Percentiles rank a stretch among this genome's conserved stretches.
These are phyloP conservation scores for Amphimallon solstitiale DNA, from an alignment of 2,888 invertebrate genomes.

Conservation along the genomic window DNA sequence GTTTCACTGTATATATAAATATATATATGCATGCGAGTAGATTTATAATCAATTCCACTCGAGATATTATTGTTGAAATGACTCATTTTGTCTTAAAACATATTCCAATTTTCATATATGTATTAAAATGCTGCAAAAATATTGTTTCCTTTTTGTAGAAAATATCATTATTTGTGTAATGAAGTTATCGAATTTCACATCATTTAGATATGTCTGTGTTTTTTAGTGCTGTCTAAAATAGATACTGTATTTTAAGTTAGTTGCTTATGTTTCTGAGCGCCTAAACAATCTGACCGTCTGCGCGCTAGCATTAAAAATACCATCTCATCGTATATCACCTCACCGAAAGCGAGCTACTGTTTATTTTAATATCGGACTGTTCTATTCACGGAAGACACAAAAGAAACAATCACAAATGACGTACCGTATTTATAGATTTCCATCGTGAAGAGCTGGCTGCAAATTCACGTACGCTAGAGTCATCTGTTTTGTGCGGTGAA, in stretches of 20 bases:
- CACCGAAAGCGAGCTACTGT: background rate
- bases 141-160: no score
- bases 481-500: background rate
- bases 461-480: background rate
- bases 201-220: no score
- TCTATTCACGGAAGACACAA: slow-evolving; percentile 6
- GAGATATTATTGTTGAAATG: no score
- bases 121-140: no score
- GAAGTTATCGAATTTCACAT: no score
- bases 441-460: background rate
- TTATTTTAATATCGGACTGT: slow-evolving; percentile 5
- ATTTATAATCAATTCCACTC: no score
- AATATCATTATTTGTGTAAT: no score
- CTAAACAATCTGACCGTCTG: slow-evolving; percentile 13
- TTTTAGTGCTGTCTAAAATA: no score
- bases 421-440: slow-evolving; percentile 5
- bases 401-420: slow-evolving; percentile 6
- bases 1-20: no score
- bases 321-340: slow-evolving; percentile 14
- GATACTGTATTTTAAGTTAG: background rate
- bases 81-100: no score
- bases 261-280: slow-evolving; percentile 4
- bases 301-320: slow-evolving; percentile 7
- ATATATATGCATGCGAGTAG: no score
- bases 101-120: no score